Base-by-base conservation (phyloP, 2,888 invertebrate genomes). In the Drosophila pegasa region DNA sequence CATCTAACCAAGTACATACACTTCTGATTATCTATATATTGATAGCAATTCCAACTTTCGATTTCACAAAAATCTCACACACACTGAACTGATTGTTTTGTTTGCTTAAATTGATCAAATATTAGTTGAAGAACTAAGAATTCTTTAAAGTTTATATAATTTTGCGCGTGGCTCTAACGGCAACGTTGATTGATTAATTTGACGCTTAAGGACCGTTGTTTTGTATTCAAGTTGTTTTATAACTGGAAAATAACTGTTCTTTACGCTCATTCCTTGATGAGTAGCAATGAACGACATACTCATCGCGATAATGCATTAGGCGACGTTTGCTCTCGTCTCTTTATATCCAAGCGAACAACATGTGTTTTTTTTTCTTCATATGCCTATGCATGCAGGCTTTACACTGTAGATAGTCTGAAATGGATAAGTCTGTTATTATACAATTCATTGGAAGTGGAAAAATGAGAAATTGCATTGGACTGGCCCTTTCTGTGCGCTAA, bases 181-280 rank as follows among this genome's bases (percentile, higher is more conserved):
- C 16, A 22, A 31, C n/a, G 40, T 52, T 2, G 33, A 27, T 12
- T 47, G 52, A 22, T 20, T 47, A 33, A 25, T 25, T 35, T 35
- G 12, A 25, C 35, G 9, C 7, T 64, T 50, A 25, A 9, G 14
- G 2, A 2, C 12, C 1, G 51, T 40, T 16, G 40, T n/a, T 47
- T 67, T 41, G 48, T n/a, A 18, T 31, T 71, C n/a, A 51, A 37
- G 3, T 45, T 12, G 10, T 37, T 60, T 64, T 27, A 54, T 51
- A 45, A 22, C n/a, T 25, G 22, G 14, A 12, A 59, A 41, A 50
- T 58, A 18, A 35, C 29, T 48, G 51, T 59, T 64, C 18, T 63
- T 68, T 18, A 56, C 31, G 64, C 63, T 70, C 72, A 82, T 83
- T 72, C 57, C 78, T 79, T 84, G 66, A 60, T 71, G 70, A 80